Evolutionary conservation across 2,113 vertebrate species (phyloP).

Genomic region (Eulacestoma nigropectus): DNA sequence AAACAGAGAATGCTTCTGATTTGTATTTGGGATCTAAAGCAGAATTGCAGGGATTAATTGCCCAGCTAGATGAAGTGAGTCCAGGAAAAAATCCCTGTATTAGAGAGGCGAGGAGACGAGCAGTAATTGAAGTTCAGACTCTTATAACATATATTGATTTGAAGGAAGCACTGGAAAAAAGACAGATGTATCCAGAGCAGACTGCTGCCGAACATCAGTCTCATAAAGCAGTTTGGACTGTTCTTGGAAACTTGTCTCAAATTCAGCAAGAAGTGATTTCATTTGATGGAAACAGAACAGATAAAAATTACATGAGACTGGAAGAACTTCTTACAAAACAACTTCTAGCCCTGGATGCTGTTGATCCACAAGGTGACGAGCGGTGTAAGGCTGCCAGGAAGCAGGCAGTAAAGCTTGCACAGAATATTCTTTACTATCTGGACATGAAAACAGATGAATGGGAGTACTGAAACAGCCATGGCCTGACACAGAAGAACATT

Average conservation of each 20-base stretch:
- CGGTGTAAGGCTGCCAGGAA: conserved; percentile 86
- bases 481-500: neutral
- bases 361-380: conserved; percentile 90
- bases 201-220: conserved; percentile 75
- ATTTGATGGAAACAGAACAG: conserved; percentile 87
- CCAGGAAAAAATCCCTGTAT: conserved; percentile 93
- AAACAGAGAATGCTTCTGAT: conserved; percentile 77
- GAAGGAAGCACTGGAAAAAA: conserved; percentile 81
- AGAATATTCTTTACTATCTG: conserved; percentile 94
- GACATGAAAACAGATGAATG: conserved; percentile 98
- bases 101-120: conserved; percentile 89
- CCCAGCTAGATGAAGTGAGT: conserved; percentile 88
- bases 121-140: conserved; percentile 90
- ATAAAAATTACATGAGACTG: conserved; percentile 93
- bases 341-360: conserved; percentile 90
- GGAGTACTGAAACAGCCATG: conserved; percentile 80
- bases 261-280: conserved; percentile 89
- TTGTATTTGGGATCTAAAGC: conserved; percentile 82
- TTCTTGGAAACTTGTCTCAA: conserved; percentile 85
- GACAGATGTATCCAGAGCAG: conserved; percentile 58
- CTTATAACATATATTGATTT: conserved; percentile 90
- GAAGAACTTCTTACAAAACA: conserved; percentile 97
- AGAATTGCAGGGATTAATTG: conserved; percentile 88
- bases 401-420: conserved; percentile 93
- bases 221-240: conserved; percentile 83